A percentile compares a stretch with the other conserved stretches of the same genome.
phyloP scores from a whole-genome alignment of 2,797 vertebrate species.

The Pipistrellus pygmaeus region DNA sequence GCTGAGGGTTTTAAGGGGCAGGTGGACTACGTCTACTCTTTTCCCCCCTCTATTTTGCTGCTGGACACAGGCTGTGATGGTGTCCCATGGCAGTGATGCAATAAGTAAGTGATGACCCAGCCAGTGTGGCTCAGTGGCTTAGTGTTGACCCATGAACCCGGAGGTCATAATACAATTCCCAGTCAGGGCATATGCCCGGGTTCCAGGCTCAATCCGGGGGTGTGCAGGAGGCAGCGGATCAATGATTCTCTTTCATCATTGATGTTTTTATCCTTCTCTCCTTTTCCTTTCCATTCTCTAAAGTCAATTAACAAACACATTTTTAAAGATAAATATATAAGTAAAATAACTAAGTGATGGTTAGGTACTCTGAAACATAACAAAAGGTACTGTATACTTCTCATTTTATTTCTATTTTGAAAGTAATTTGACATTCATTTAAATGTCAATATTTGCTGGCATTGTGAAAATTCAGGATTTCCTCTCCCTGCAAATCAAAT shows the following conservation, averaged over 20 bases:
- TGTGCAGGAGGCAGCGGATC: too few species aligned
- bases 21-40: neutral
- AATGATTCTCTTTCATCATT: too few species aligned
- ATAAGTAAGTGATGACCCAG: conserved; percentile 17
- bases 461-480: conserved; percentile 54
- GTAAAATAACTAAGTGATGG: neutral
- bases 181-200: too few species aligned
- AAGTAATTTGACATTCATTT: conserved; percentile 43
- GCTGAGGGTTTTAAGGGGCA: conserved; percentile 33
- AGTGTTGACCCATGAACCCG: too few species aligned
- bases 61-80: neutral
- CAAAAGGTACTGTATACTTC: neutral
- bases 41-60: neutral
- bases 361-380: conserved; percentile 39
- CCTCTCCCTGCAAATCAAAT: conserved; percentile 46
- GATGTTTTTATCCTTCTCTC: too few species aligned
- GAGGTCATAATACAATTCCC: too few species aligned
- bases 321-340: too few species aligned
- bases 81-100: neutral
- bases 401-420: conserved; percentile 29
- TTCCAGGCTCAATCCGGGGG: too few species aligned
- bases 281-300: too few species aligned
- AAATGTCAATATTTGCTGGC: conserved; percentile 25
- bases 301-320: too few species aligned
- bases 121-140: too few species aligned